phyloP scores from a whole-genome alignment of 2,797 vertebrate genomes.

The Silurus aristotelis region DNA sequence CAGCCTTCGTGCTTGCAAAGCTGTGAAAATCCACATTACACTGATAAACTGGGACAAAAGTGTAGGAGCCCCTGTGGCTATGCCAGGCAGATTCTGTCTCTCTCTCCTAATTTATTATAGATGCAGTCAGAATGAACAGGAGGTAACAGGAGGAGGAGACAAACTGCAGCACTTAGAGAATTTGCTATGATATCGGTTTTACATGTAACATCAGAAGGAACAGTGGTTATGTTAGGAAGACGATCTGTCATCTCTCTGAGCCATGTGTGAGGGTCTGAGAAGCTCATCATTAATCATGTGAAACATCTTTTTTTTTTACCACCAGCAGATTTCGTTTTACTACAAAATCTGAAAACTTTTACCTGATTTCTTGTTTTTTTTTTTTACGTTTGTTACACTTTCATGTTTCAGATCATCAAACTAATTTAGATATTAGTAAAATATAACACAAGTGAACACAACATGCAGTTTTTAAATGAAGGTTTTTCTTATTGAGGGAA shows the following conservation, averaged over 20 bases:
- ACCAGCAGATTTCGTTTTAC: too few species aligned
- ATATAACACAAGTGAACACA: too few species aligned
- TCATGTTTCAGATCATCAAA: too few species aligned
- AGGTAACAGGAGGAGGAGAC: slow-evolving; percentile 63
- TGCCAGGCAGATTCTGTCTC: slow-evolving; percentile 39
- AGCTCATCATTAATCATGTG: background rate
- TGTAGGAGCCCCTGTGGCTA: slow-evolving; percentile 38
- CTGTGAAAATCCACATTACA: slow-evolving; percentile 22
- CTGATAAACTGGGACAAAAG: slow-evolving; percentile 24
- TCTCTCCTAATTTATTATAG: slow-evolving; percentile 36
- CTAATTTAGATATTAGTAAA: too few species aligned
- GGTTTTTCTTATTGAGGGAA: too few species aligned
- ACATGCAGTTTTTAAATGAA: too few species aligned
- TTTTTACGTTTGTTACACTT: too few species aligned
- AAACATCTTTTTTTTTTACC: background rate
- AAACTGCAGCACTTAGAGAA: slow-evolving; percentile 13
- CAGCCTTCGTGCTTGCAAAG: background rate
- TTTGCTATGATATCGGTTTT: slow-evolving; percentile 22
- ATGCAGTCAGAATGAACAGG: slow-evolving; percentile 59
- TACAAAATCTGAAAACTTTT: too few species aligned
- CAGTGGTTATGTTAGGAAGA: background rate
- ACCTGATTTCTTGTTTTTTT: too few species aligned
- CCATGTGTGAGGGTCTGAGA: slow-evolving; percentile 8
- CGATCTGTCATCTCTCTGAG: background rate
- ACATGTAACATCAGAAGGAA: slow-evolving; percentile 12